These are phyloP conservation scores for Aleiodes alternator DNA, from an alignment of 2,888 invertebrate genomes.

Conservation along the genomic window DNA sequence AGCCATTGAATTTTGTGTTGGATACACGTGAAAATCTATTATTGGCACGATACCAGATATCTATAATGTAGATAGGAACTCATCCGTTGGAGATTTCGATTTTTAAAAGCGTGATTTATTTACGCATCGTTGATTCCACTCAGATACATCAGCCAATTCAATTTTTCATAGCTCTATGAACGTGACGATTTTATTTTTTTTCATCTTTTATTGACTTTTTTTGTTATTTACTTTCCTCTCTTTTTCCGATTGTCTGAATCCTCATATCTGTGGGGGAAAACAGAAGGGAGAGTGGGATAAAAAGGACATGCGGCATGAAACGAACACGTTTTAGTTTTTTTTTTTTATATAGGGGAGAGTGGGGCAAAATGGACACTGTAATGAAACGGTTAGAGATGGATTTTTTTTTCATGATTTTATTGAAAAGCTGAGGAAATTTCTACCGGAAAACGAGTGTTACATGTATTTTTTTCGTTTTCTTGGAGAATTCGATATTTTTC, in stretches of 20 bases:
- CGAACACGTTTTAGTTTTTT: no score
- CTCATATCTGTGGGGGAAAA: neutral
- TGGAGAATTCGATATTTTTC: no score
- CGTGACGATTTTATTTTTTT: conserved; percentile 3
- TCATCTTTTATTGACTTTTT: conserved; percentile 2
- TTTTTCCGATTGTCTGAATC: neutral
- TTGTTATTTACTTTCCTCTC: neutral
- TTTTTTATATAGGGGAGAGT: no score
- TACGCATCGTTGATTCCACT: conserved; percentile 36
- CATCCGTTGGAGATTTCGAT: conserved; percentile 45
- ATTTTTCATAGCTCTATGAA: conserved; percentile 25
- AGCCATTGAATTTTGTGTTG: conserved; percentile 14
- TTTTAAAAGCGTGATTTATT: conserved; percentile 40
- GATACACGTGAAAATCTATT: conserved; percentile 22
- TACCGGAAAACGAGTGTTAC: no score
- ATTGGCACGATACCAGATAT: conserved; percentile 22
- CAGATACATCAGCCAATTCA: conserved; percentile 22
- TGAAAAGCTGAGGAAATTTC: no score
- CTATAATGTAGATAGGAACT: conserved; percentile 29
- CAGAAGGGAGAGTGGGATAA: neutral
- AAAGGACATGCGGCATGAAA: no score
- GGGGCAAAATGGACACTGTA: no score
- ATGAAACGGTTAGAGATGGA: no score
- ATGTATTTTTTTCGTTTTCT: no score
- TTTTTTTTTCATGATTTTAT: no score